Base-by-base conservation (phyloP, 2,113 vertebrate species). In the Baryphthengus martii region DNA sequence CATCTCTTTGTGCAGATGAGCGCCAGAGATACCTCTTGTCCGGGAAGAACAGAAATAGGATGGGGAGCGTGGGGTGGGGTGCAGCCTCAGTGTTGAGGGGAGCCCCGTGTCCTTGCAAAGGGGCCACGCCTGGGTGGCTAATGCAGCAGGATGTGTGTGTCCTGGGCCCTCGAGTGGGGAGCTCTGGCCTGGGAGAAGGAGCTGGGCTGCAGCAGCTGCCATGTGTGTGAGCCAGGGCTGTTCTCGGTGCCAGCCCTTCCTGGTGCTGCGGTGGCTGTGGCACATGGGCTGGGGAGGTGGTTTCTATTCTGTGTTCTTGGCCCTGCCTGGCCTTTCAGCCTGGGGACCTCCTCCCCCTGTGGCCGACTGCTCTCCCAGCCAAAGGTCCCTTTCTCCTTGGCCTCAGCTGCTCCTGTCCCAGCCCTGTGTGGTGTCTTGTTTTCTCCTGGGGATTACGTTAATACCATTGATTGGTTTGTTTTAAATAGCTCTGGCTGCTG, bases 381-480 rank as follows among this genome's bases (percentile, higher is more conserved):
- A 92, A 86, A 91, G 82, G 92, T 96, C 92, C 79, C 76, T 67
- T 44, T 97, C 95, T 96, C 95, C 96, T 96, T 95, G 96, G 85
- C 92, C 95, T 88, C 59, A 71, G 89, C 82, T 95, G 95, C 83
- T 94, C 89, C 4, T 62, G 31, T 61, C 79, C 90, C 88, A 52
- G 90, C 80, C 82, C 76, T 25, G 28, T 62, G 20, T 44, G 83
- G 90, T 93, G 92, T 95, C 96, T 96, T 96, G 90, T 95, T 96
- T 95, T 95, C 96, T 94, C 96, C 91, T 93, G 95, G 91, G 96
- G 91, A 94, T 94, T 96, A 93, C 28, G 70, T 96, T 96, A 89
- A 94, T 94, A 56, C 75, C 92, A 97, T 97, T 47, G 96, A 96
- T 97, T 96, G 95, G 96, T 88, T 97, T 97, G 95, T 97, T 97